phyloP scores from a whole-genome alignment of 2,888 invertebrate species.

The Aplocera efformata region DNA sequence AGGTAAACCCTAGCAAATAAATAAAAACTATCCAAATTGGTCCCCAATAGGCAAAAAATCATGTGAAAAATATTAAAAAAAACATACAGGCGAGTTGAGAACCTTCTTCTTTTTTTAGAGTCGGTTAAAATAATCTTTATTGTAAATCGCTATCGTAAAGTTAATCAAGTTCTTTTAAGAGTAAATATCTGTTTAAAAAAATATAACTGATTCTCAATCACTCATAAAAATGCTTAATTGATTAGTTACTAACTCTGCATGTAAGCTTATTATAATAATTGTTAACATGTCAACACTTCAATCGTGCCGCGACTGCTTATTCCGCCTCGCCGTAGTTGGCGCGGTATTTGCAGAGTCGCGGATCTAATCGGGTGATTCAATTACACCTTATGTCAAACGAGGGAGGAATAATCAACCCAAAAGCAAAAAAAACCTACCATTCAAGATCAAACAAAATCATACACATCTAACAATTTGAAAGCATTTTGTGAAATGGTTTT shows the following conservation, averaged over 20 bases:
- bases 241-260: neutral
- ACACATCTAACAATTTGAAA: conserved; percentile 57
- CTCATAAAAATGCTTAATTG: no score
- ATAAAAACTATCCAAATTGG: no score
- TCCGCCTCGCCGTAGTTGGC: conserved; percentile 49
- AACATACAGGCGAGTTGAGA: no score
- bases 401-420: conserved; percentile 45
- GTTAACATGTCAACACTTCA: conserved; percentile 44
- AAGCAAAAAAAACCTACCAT: conserved; percentile 37
- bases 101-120: no score
- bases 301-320: conserved; percentile 54
- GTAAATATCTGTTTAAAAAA: no score
- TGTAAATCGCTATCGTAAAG: no score
- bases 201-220: no score
- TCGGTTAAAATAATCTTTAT: no score
- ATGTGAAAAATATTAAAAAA: no score
- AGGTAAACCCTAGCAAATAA: no score
- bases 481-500: conserved; percentile 81
- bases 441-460: conserved; percentile 35
- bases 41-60: no score
- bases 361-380: conserved; percentile 50
- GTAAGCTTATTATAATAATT: conserved; percentile 28
- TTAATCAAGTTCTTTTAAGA: no score
- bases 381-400: conserved; percentile 48
- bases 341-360: conserved; percentile 54